Percentiles rank a stretch among this genome's conserved stretches.
phyloP scores from a whole-genome alignment of 2,888 invertebrate species.

The Ormia ochracea region DNA sequence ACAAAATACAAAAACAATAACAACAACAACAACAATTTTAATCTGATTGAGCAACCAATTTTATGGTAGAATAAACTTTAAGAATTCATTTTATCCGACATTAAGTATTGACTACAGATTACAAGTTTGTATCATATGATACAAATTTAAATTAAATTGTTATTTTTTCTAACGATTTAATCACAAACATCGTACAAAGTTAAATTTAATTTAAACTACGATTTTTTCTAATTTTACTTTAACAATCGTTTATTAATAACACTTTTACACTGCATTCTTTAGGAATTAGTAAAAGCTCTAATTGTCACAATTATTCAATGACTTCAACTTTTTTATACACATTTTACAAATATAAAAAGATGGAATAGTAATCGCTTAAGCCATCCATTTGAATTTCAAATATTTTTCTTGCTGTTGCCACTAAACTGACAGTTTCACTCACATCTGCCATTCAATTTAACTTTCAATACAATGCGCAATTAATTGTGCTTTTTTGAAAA shows the following conservation, averaged over 20 bases:
- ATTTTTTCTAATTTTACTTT: too few species aligned
- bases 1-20: neutral
- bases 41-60: constrained; percentile 14
- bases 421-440: neutral
- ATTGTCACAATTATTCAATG: neutral
- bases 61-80: constrained; percentile 18
- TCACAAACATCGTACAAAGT: too few species aligned
- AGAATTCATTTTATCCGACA: neutral
- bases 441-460: neutral
- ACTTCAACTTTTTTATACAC: neutral
- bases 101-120: neutral
- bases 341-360: too few species aligned
- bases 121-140: neutral
- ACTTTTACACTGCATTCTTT: too few species aligned
- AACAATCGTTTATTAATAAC: too few species aligned
- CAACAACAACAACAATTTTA: neutral
- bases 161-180: too few species aligned
- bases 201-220: too few species aligned
- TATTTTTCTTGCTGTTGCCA: neutral
- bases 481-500: neutral
- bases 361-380: neutral
- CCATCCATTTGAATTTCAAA: neutral
- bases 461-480: constrained; percentile 11
- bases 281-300: neutral
- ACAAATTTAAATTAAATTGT: neutral